Base-by-base conservation (phyloP, 2,113 vertebrate species). In the Zonotrichia leucophrys region DNA sequence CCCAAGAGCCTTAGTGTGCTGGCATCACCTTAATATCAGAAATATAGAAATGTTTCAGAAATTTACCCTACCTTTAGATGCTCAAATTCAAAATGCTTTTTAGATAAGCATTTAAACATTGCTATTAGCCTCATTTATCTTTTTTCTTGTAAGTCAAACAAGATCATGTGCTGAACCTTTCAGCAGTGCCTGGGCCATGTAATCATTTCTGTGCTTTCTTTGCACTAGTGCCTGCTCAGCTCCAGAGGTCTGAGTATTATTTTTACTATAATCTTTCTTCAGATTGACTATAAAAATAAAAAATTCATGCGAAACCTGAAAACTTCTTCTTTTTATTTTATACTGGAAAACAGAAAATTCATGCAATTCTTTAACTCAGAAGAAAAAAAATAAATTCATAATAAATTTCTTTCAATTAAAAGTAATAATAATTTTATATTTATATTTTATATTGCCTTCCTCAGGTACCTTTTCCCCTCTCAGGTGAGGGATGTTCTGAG, bases 271-370 rank as follows among this genome's bases (percentile, higher is more conserved):
- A 22, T 16, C 21, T 81, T 81, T 20, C 15, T 81, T 50, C 27
- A 58, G 18, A 39, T 1, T 30, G 28, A 44, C 59, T 68, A 72
- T 8, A 4, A 37, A 76, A 60, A 83, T 2, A 60, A 79, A 15
- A 74, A 56, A 37, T 0, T 39, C 0, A 0, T 46, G 18, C 42
- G 22, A 89, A 30, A 7, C n/a, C 8, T 84, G 24, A 70, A 11
- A 84, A 75, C 8, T 22, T n/a, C 47, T 24, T 49, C 11, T 47
- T 10, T 55, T 63, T 23, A 52, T 16, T 16, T 70, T 52, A 18
- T 10, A 72, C 13, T 30, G 8, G 23, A 12, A 89, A 66, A 25
- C 4, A 50, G 21, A 80, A 85, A 85, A 66, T 18, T 44, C 2
- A 11, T 20, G 7, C 10, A 70, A 50, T 74, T 59, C 20, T 27